Percentiles rank a stretch among this genome's conserved stretches.
Conservation (phyloP, 2,888 invertebrate genomes). For the Molorchus minor region DNA sequence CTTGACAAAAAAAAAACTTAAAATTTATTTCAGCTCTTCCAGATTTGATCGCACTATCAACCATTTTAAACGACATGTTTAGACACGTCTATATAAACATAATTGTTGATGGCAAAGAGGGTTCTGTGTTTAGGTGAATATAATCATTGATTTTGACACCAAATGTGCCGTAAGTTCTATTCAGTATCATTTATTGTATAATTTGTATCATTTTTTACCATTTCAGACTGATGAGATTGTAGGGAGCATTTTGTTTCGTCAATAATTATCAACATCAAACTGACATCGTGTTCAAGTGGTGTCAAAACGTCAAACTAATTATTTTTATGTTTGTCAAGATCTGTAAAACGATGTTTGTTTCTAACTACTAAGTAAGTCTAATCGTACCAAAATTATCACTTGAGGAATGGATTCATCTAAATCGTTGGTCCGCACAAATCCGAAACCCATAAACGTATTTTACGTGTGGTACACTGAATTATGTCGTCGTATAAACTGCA, state of each 20-base stretch:
- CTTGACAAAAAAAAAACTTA: too few relatives aligned
- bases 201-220: too few relatives aligned
- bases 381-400: conserved; percentile 32
- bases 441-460: conserved; percentile 58
- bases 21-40: too few relatives aligned
- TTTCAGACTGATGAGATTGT: too few relatives aligned
- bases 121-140: too few relatives aligned
- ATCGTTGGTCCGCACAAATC: conserved; percentile 43
- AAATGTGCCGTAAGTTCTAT: too few relatives aligned
- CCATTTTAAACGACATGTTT: too few relatives aligned
- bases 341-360: conserved; percentile 30
- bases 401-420: conserved; percentile 45
- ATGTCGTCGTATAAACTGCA: conserved; percentile 58
- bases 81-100: too few relatives aligned
- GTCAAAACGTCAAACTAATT: conserved; percentile 33
- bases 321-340: conserved; percentile 33
- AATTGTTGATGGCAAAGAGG: too few relatives aligned
- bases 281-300: conserved; percentile 31
- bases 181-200: too few relatives aligned
- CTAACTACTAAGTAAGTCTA: conserved; percentile 27
- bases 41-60: too few relatives aligned
- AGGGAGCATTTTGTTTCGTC: conserved; percentile 9
- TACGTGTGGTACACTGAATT: conserved; percentile 61
- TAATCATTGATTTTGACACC: too few relatives aligned
- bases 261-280: conserved; percentile 17